Percentiles rank a stretch among this genome's conserved stretches.
Evolutionary conservation across 2,888 invertebrate genomes (phyloP).

Genomic region (Drosophila recens): DNA sequence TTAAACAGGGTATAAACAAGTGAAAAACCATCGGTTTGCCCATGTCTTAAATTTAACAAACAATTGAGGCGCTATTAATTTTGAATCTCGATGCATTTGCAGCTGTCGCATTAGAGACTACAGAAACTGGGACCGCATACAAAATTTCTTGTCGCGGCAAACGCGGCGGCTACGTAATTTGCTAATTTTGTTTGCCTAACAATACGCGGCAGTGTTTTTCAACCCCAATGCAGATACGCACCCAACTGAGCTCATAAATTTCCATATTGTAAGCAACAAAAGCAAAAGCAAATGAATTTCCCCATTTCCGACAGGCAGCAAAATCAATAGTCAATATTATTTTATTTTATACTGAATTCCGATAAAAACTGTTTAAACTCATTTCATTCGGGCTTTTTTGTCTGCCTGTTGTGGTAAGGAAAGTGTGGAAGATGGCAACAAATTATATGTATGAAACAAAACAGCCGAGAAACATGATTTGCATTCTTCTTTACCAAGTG

Average conservation of each 20-base stretch:
- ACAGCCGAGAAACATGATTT: not conserved
- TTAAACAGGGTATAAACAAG: slow-evolving; percentile 12
- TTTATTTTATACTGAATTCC: slow-evolving; percentile 15
- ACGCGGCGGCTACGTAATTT: slow-evolving; percentile 67
- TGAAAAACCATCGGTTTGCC: not conserved
- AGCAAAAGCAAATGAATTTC: slow-evolving; percentile 26
- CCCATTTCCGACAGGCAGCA: slow-evolving; percentile 21
- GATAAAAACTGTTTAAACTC: slow-evolving; percentile 1
- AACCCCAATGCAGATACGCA: slow-evolving; percentile 35
- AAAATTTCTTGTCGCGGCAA: slow-evolving; percentile 35
- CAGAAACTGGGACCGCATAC: slow-evolving; percentile 45
- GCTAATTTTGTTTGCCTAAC: slow-evolving; percentile 44
- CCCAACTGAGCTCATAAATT: slow-evolving; percentile 53
- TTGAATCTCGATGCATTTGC: slow-evolving; percentile 43
- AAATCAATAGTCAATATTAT: slow-evolving; percentile 29
- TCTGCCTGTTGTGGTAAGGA: too few relatives aligned
- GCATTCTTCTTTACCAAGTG: slow-evolving; percentile 33
- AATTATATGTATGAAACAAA: not conserved
- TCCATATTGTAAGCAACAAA: slow-evolving; percentile 43
- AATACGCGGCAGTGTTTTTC: slow-evolving; percentile 31
- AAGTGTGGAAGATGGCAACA: not conserved
- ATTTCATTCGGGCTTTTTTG: not conserved
- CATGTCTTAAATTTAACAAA: slow-evolving; percentile 32
- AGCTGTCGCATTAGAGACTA: slow-evolving; percentile 63
- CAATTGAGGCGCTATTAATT: slow-evolving; percentile 62